A percentile compares a stretch with the other conserved stretches of the same genome.
Conservation (phyloP, 2,113 vertebrate genomes). For the Lophochroa leadbeateri region DNA sequence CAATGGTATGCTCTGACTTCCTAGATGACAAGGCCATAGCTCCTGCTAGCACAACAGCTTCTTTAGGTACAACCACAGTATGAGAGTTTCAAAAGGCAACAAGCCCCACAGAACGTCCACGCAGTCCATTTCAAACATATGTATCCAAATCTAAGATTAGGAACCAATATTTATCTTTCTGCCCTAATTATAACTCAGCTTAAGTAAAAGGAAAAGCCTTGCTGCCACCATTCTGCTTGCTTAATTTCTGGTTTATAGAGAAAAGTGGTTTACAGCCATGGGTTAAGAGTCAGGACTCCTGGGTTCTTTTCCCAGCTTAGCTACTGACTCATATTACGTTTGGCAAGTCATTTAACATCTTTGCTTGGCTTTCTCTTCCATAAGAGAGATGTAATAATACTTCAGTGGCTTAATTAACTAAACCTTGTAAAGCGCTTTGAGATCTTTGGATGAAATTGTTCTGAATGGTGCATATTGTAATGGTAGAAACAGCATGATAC, state of each 20-base stretch:
- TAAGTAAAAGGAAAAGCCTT: background rate
- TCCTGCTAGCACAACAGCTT: background rate
- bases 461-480: background rate
- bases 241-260: constrained; percentile 34
- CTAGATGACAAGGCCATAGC: background rate
- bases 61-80: fast-evolving
- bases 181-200: background rate
- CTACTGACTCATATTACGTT: constrained; percentile 46
- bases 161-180: background rate
- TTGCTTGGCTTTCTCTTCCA: constrained; percentile 27
- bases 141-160: background rate
- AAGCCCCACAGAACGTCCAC: background rate
- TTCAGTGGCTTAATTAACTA: constrained; percentile 60
- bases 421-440: background rate
- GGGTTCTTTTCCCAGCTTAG: constrained; percentile 59
- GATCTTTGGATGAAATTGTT: background rate
- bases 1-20: background rate
- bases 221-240: background rate
- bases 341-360: constrained; percentile 54
- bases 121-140: background rate
- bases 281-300: constrained; percentile 51
- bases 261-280: constrained; percentile 45
- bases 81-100: background rate
- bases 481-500: background rate
- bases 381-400: constrained; percentile 12